phyloP scores from a whole-genome alignment of 2,113 vertebrate species.

The Verasper variegatus region DNA sequence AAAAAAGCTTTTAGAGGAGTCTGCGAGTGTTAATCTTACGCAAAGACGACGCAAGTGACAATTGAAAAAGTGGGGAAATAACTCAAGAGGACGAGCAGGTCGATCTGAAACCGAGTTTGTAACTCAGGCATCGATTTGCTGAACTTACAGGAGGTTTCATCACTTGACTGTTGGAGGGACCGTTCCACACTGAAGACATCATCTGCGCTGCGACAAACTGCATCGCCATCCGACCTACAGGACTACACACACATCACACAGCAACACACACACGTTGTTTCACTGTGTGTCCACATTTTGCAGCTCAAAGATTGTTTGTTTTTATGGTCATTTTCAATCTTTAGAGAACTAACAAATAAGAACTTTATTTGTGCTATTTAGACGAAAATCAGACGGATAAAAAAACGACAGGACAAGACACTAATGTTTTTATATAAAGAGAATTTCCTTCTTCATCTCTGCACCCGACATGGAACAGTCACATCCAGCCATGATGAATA shows the following conservation, averaged over 20 bases:
- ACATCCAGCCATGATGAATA: too few relatives aligned
- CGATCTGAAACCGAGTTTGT: not conserved
- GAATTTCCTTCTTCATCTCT: too few relatives aligned
- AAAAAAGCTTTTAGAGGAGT: not conserved
- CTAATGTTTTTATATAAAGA: too few relatives aligned
- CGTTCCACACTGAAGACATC: conserved; percentile 88
- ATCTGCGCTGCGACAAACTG: conserved; percentile 95
- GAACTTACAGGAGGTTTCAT: conserved; percentile 78
- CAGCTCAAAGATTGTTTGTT: not conserved
- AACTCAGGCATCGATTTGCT: not conserved
- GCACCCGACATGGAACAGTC: too few relatives aligned
- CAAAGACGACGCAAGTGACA: not conserved
- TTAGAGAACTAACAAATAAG: not conserved
- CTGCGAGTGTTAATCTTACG: not conserved
- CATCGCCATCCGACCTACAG: conserved; percentile 93
- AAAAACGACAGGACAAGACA: too few relatives aligned
- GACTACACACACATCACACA: conserved; percentile 76
- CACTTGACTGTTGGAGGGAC: conserved; percentile 79
- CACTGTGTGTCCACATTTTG: not conserved
- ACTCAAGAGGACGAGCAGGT: not conserved
- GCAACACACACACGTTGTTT: not conserved
- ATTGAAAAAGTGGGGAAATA: not conserved
- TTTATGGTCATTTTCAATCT: not conserved
- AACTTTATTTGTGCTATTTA: too few relatives aligned
- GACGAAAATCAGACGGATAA: too few relatives aligned